Percentiles rank a stretch among this genome's conserved stretches.
Evolutionary conservation across 2,888 invertebrate genomes (phyloP).

Genomic region (Rotaria magnacalcarata): DNA sequence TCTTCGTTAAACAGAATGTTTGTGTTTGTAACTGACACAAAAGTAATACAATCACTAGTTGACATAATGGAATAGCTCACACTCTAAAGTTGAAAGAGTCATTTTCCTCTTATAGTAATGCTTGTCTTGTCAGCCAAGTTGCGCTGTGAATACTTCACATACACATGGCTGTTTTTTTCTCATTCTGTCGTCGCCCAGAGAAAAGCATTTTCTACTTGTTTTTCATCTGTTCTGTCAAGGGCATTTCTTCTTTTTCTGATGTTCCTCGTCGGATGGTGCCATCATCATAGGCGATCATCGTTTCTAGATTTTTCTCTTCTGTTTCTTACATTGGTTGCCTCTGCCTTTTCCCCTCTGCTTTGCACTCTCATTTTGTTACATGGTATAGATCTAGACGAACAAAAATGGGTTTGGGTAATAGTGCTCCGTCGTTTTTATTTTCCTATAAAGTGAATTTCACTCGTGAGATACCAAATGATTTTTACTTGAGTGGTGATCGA

Average conservation of each 20-base stretch:
- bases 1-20: too few species aligned
- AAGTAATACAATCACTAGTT: too few species aligned
- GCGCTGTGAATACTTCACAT: background rate
- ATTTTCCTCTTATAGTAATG: background rate
- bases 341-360: too few species aligned
- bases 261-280: background rate
- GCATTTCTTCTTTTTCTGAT: background rate
- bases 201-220: background rate
- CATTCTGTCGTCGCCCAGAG: background rate
- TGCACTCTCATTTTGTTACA: too few species aligned
- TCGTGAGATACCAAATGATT: conserved; percentile 20
- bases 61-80: too few species aligned
- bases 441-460: background rate
- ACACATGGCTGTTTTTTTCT: background rate
- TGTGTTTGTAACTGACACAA: too few species aligned
- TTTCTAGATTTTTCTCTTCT: background rate
- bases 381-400: background rate
- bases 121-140: background rate
- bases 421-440: background rate
- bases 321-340: background rate
- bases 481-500: conserved; percentile 24
- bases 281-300: background rate
- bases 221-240: background rate
- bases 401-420: background rate
- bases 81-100: too few species aligned